phyloP scores from a whole-genome alignment of 2,888 invertebrate genomes.

The Ephialtes manifestator region DNA sequence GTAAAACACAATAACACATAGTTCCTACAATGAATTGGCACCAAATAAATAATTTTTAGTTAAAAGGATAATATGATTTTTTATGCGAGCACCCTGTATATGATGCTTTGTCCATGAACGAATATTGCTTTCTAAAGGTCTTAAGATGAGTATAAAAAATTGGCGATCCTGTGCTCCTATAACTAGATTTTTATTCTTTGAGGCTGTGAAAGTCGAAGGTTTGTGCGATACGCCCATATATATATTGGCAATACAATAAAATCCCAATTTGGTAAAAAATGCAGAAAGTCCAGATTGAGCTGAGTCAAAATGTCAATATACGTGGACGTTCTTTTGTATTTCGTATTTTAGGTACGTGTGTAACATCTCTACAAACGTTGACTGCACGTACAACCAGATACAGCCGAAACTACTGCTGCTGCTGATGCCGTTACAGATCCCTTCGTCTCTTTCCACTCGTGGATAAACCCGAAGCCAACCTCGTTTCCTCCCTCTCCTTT shows the following conservation, averaged over 20 bases:
- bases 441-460: constrained; percentile 25
- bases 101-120: too few species aligned
- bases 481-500: constrained; percentile 31
- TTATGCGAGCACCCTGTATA: too few species aligned
- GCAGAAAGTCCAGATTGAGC: background rate
- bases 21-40: too few species aligned
- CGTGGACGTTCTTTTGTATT: constrained; percentile 34
- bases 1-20: too few species aligned
- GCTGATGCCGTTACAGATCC: background rate
- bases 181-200: too few species aligned
- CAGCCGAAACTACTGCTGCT: constrained; percentile 2
- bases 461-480: constrained; percentile 22
- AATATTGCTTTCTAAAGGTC: too few species aligned
- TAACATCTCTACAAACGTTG: constrained; percentile 44
- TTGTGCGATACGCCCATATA: too few species aligned
- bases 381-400: constrained; percentile 11
- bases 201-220: too few species aligned
- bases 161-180: too few species aligned
- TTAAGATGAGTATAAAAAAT: too few species aligned
- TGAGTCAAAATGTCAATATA: constrained; percentile 25
- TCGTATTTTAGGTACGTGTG: constrained; percentile 23
- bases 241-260: constrained; percentile 10
- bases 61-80: too few species aligned
- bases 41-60: too few species aligned
- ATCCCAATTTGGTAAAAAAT: background rate